Conservation (phyloP, 2,797 vertebrate species). For the Enteromius thamalakanensis region DNA sequence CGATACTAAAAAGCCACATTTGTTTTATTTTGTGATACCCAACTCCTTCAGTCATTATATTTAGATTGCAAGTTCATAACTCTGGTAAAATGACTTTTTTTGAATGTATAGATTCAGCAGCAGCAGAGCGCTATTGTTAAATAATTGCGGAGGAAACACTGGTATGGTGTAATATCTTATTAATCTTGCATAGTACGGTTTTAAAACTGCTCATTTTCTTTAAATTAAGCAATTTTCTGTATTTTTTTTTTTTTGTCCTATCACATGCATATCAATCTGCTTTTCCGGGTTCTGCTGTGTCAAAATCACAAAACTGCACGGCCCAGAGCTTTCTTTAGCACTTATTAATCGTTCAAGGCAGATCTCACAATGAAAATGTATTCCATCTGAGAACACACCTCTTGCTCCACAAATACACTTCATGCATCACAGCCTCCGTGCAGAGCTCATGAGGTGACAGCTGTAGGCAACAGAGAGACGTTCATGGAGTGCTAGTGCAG, state of each 20-base stretch:
- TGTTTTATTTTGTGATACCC: background rate
- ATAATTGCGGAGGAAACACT: background rate
- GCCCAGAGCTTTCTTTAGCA: conserved; percentile 40
- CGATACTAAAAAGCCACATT: background rate
- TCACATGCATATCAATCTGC: background rate
- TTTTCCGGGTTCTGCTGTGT: background rate
- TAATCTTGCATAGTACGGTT: background rate
- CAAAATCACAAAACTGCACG: background rate
- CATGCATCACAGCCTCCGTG: conserved; percentile 69
- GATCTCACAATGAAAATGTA: conserved; percentile 30
- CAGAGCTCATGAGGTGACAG: conserved; percentile 72
- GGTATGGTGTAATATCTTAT: conserved; percentile 28
- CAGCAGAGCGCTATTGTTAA: background rate
- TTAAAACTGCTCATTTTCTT: conserved; percentile 7
- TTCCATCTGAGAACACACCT: conserved; percentile 49
- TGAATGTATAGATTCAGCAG: background rate
- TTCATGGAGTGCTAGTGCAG: conserved; percentile 64
- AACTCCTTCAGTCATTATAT: background rate
- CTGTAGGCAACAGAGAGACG: conserved; percentile 73
- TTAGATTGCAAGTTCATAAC: background rate
- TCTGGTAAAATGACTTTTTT: background rate
- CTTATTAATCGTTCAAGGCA: conserved; percentile 51
- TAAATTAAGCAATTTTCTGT: background rate
- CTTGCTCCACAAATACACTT: conserved; percentile 59
- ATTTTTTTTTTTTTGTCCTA: background rate